Base-by-base conservation (phyloP, 30 jellyfish, hydroid and myxozoan species). In the Pseudorhiza aurosa region DNA sequence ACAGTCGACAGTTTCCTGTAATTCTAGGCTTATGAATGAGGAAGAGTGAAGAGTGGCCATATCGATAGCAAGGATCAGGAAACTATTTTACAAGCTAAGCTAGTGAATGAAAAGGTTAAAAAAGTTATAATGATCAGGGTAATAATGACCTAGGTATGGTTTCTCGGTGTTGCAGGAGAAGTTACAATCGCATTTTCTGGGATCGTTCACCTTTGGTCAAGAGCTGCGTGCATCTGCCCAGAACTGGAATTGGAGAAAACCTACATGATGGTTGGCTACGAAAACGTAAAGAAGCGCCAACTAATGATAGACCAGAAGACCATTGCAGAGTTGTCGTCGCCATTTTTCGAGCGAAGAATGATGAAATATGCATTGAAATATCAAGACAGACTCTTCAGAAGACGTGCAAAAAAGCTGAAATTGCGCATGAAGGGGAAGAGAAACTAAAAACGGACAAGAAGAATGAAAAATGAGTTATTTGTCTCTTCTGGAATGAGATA, bases 171-270 rank as follows among this genome's bases (percentile, higher is more conserved):
- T 26, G 17, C 45, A 77, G 89, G 89, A 32, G 31, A 27, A 15
- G 79, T 62, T 26, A 28, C 32, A 11, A 50, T 46, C 1, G 58
- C 74, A 2, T 15, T 0, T 0, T 58, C 82, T 2, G 78, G 85
- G 21, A 30, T 4, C 58, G 58, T 63, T 2, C 56, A 67, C 14
- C 63, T 81, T 4, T 49, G 65, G 68, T 81, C 92, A 0, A 9
- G 47, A 8, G 33, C 69, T 14, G 21, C 68, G 17, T 81, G 92
- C 62, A 26, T 51, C 46, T 81, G 92, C 55, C 84, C 84, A 8
- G 36, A 37, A 21, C 46, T 81, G 22, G 40, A 65, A 31, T 37
- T 81, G 46, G 92, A 65, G 42, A 40, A 33, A 36, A 37, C 74
- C 0, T 81, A 81, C 55, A 11, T 64, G 67, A 64, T 81, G 14